Evolutionary conservation across 2,797 vertebrate species (phyloP).

Genomic region (Pangasius mekongensis): DNA sequence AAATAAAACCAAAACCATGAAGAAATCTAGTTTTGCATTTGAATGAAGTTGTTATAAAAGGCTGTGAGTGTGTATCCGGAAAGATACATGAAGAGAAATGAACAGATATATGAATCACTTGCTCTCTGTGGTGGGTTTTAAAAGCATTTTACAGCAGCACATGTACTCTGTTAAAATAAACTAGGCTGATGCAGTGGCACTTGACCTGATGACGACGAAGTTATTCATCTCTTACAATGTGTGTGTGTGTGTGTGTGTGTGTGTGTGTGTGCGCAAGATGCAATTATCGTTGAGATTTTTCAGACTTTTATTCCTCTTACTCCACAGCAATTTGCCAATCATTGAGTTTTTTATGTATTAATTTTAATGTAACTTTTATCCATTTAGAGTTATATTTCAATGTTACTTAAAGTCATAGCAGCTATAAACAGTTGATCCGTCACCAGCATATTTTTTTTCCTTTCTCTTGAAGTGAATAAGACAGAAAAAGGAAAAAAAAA

Average conservation of each 20-base stretch:
- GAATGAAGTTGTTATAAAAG: background rate
- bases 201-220: constrained; percentile 44
- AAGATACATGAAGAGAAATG: background rate
- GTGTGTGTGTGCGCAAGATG: background rate
- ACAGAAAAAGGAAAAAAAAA: no score
- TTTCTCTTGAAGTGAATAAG: no score
- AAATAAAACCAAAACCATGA: background rate
- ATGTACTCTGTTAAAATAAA: background rate
- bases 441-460: no score
- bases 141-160: background rate
- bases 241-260: background rate
- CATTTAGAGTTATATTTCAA: background rate
- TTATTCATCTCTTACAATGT: constrained; percentile 18
- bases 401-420: background rate
- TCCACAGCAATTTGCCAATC: background rate
- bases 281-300: background rate
- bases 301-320: background rate
- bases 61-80: background rate
- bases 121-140: background rate
- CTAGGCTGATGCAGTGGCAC: constrained; percentile 29
- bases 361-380: background rate
- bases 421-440: no score
- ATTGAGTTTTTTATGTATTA: background rate
- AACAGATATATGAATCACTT: background rate
- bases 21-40: background rate